phyloP scores from a whole-genome alignment of 2,888 invertebrate genomes.

The Drosophila recens region DNA sequence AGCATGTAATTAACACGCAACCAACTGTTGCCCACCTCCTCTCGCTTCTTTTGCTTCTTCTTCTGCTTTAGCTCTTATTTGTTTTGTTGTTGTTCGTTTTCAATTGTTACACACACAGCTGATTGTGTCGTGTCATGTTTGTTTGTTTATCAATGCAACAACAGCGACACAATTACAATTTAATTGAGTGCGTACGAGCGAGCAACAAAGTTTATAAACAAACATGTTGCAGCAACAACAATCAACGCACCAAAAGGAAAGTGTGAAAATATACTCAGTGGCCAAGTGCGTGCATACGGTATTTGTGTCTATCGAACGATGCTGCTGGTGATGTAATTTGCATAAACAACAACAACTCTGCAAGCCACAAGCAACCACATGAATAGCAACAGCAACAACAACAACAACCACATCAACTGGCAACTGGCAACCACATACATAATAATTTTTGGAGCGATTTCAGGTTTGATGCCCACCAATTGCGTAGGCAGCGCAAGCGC shows the following conservation, averaged over 20 bases:
- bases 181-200: conserved; percentile 67
- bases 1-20: conserved; percentile 66
- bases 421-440: conserved; percentile 38
- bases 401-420: conserved; percentile 1
- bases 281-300: conserved; percentile 19
- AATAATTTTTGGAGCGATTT: conserved; percentile 68
- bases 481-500: conserved; percentile 61
- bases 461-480: conserved; percentile 65
- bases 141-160: conserved; percentile 49
- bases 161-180: conserved; percentile 65
- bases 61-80: conserved; percentile 1
- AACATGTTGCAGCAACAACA: conserved; percentile 45
- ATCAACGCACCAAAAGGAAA: conserved; percentile 28
- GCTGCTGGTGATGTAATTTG: conserved; percentile 74
- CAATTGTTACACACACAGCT: conserved; percentile 46
- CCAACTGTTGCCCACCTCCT: conserved; percentile 63
- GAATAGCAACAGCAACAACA: conserved; percentile 30
- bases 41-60: background rate
- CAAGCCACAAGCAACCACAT: conserved; percentile 39
- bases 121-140: conserved; percentile 54
- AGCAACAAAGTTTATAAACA: conserved; percentile 50
- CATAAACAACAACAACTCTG: conserved; percentile 57
- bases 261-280: conserved; percentile 40
- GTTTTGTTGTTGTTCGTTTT: conserved; percentile 5
- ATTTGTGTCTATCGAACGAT: conserved; percentile 44